phyloP scores from a whole-genome alignment of 2,797 vertebrate species.

The Argya squamiceps region DNA sequence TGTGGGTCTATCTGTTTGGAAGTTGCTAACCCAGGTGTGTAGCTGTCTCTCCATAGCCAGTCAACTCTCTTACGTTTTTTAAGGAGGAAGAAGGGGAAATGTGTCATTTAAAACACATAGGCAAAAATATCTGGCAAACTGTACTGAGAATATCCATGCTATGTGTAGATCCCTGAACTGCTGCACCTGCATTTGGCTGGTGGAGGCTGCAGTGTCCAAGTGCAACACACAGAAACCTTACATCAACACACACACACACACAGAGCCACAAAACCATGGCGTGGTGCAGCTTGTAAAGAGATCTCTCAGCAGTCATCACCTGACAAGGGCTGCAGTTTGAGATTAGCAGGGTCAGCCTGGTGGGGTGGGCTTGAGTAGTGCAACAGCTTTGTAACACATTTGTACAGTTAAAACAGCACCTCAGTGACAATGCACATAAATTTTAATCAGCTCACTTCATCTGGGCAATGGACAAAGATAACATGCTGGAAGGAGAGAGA shows the following conservation, averaged over 20 bases:
- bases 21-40: background rate
- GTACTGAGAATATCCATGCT: background rate
- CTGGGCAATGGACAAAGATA: background rate
- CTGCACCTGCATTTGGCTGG: background rate
- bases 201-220: background rate
- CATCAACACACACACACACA: background rate
- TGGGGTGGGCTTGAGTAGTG: background rate
- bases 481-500: background rate
- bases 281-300: slow-evolving; percentile 18
- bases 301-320: slow-evolving; percentile 56
- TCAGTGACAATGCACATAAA: slow-evolving; percentile 32
- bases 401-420: slow-evolving; percentile 37
- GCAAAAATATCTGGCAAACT: background rate
- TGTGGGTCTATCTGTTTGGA: background rate
- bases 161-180: background rate
- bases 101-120: background rate
- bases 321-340: slow-evolving; percentile 45
- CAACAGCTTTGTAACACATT: slow-evolving; percentile 6
- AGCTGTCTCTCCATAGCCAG: background rate
- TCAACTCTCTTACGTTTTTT: background rate
- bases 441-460: slow-evolving; percentile 33
- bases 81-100: background rate
- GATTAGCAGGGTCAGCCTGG: slow-evolving; percentile 44
- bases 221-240: background rate
- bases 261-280: background rate